Base-by-base conservation (phyloP, 2,113 vertebrate species). In the Oncorhynchus nerka region DNA sequence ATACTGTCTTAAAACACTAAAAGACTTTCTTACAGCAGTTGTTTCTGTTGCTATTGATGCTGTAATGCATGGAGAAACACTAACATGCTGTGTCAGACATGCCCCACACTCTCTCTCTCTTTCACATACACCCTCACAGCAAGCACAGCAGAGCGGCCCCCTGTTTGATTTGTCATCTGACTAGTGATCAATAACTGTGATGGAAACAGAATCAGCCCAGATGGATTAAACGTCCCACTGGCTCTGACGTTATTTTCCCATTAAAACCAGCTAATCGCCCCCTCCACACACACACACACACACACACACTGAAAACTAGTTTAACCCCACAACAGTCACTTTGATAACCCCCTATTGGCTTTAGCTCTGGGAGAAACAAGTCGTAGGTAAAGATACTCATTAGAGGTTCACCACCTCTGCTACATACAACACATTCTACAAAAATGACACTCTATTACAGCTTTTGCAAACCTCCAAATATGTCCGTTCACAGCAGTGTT, bases 181-280 rank as follows among this genome's bases (percentile, higher is more conserved):
- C 83, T 90, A 55, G 51, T 91, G 91, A 92, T 91, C 90, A 91
- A 92, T 92, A 92, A 85, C 87, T 80, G 81, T 90, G 91, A 92
- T 92, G 91, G 90, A 91, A 92, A 91, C 88, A 86, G 91, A 92
- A 90, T 90, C 90, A 91, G 91, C 91, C 90, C 90, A 92, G 91
- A 91, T 92, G 91, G 91, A 92, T 92, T 92, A 92, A 91, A 91
- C 76, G 80, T 90, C 86, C 89, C 88, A 92, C 82, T 88, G 87
- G 85, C 81, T 84, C 85, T 90, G 90, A 91, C 91, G 85, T 91
- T 91, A 89, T 92, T 92, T 92, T 92, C 90, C 88, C 90, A 92
- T 91, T 92, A 92, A 88, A 81, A 90, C 82, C 88, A 87, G 90
- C 91, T 91, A 90, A 91, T 92, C 90, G 87, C 90, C 88, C 83